Evolutionary conservation across 2,113 vertebrate genomes (phyloP).

Genomic region (Mesoclemmys tuberculata): DNA sequence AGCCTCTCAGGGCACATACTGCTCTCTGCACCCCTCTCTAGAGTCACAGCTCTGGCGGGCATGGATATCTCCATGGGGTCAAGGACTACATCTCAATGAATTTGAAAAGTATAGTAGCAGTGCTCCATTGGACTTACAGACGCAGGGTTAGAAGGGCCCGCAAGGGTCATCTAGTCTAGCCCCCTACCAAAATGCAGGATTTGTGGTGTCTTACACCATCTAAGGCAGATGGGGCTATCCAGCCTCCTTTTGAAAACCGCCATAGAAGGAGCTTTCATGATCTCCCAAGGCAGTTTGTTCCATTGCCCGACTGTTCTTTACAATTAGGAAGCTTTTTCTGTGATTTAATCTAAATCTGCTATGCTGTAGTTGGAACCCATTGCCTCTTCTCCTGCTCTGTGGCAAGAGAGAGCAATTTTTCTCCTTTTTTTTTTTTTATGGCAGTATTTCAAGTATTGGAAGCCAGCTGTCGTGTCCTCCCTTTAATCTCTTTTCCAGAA

Average conservation of each 20-base stretch:
- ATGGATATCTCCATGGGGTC: background rate
- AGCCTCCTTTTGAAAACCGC: background rate
- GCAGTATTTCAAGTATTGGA: background rate
- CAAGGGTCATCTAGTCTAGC: background rate
- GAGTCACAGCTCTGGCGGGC: background rate
- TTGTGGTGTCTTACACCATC: background rate
- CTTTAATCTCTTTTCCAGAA: background rate
- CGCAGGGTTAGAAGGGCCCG: background rate
- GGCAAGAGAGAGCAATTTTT: background rate
- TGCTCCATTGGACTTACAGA: background rate
- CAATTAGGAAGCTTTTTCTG: background rate
- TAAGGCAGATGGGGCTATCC: background rate
- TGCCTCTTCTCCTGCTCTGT: background rate
- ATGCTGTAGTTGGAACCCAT: background rate
- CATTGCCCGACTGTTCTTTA: background rate
- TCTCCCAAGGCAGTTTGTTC: background rate
- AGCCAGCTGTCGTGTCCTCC: background rate
- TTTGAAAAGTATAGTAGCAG: background rate
- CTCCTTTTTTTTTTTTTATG: background rate
- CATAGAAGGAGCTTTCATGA: background rate
- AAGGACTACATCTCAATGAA: conserved; percentile 8
- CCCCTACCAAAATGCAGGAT: background rate
- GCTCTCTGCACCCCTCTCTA: conserved; percentile 2
- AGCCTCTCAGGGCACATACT: too few relatives aligned
- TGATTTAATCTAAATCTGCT: background rate